Evolutionary conservation across 2,797 vertebrate species (phyloP), one percentile per base, ranked within the genome.

Genomic region (Fratercula arctica): DNA sequence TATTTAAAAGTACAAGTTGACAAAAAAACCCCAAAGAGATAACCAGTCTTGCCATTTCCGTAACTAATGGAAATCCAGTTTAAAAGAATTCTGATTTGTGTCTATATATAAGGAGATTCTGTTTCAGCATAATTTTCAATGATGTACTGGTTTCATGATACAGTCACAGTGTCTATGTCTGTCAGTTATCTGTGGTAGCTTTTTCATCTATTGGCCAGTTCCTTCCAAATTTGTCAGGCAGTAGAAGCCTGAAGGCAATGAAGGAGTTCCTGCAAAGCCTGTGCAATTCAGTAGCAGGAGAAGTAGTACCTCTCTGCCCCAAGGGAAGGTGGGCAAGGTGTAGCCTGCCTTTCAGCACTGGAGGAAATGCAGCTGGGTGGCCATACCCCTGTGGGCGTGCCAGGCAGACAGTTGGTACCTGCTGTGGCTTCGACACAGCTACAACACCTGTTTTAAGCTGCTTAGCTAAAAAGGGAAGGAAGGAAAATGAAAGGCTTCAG

Each of bases 301-400:
- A 28, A 29, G 13, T 19, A 63, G 25, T 15, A 9, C 21, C 3
- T 15, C 18, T 33, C 23, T 68, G 0, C 4, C 11, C 2, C 2
- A 20, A 24, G 21, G 46, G n/a, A 77, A 87, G 29, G 39, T 66
- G 50, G 51, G 24, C 43, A 39, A 28, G 20, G 29, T 7, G 21
- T 43, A 48, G 33, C 6, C 25, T 14, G 16, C 33, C 41, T 59
- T 43, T 61, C n/a, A 14, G 26, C 1, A 0, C 37, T 16, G 68
- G n/a, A 67, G 46, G 28, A 57, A n/a, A 26, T 10, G 33, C 31
- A 31, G 9, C 31, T 29, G 7, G 33, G 29, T 21, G 28, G 4
- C 15, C n/a, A 2, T 53, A 20, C 8, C 29, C 39, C 48, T 12
- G 11, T 10, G 10, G 17, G 3, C 20, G 12, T 61, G 25, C 31